Base-by-base conservation (phyloP, 30 jellyfish, hydroid and myxozoan genomes). In the Aurelia sp. region DNA sequence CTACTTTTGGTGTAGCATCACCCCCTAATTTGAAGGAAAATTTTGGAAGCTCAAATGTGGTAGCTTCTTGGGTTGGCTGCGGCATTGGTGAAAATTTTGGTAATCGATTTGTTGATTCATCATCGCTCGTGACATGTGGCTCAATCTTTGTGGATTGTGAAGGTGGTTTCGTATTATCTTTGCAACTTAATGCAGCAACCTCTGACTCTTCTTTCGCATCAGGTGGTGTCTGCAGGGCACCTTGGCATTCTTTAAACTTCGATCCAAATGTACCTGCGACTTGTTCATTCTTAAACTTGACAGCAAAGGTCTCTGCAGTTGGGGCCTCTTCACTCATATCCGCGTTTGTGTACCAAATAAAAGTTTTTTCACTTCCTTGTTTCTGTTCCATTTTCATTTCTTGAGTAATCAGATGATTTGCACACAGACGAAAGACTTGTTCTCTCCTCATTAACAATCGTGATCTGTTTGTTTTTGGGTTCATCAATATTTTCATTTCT, bases 391-490 rank as follows among this genome's bases (percentile, higher is more conserved):
- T 53, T 12, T 51, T 66, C 96, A 93, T 88, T 33, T 88, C 97
- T 16, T 86, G 85, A 15, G 97, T 93, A 11, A 93, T 86, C 21
- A 89, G 23, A 53, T 93, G 98, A 59, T 93, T 93, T 58, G 96
- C 96, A 62, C 98, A 93, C 6, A 93, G 80, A 3, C 92, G 75
- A 63, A 86, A 74, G 13, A 94, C 91, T 55, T 76, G 89, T 57
- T 93, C 98, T 47, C 98, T 83, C 35, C 98, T 72, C 98, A 93
- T 93, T 16, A 95, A 79, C 1, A 93, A 64, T n/a, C 98, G 86
- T n/a, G 91, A 31, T 71, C 78, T 71, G 27, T 62, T 53, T 16
- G 94, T 58, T 58, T 21, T 69, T 21, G 62, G 79, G 35, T 93
- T 78, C 57, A 68, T 31, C 70, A 93, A 70, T 73, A 93, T 88